Base-by-base conservation (phyloP, 2,797 vertebrate genomes). In the Xiphorhynchus erythropygius region DNA sequence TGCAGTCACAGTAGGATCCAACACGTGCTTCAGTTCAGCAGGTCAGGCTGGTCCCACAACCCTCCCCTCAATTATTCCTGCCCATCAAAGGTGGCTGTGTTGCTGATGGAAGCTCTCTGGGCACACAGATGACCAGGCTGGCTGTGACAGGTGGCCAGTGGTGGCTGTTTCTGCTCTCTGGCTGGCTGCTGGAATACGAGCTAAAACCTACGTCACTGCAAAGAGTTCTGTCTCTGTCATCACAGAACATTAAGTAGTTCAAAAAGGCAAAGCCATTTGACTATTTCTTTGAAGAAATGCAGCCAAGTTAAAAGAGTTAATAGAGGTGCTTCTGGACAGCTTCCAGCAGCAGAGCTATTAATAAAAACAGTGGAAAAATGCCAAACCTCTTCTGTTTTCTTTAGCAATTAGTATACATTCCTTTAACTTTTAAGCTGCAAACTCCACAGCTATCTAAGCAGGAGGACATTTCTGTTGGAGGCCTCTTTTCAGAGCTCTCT, bases 291-390 rank as follows among this genome's bases (percentile, higher is more conserved):
- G 89, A 82, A 87, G 82, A 92, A 63, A 79, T 18, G 50, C 65
- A 89, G 76, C 44, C 84, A 65, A 88, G 92, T 79, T 94, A 89
- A 87, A 86, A 76, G 92, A 95, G 81, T 89, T 96, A 93, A 94
- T 57, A 90, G 93, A 84, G 91, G 95, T 93, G 78, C 87, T 91
- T 86, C 87, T 94, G 94, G 92, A 60, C 41, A 82, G 37, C 33
- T 86, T 93, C 96, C 96, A 94, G 87, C 46, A 70, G 74, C 85
- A 60, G 49, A 90, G 89, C 63, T 94, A 94, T 93, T 95, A 96
- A 94, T 88, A 86, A 89, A 94, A 95, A 95, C 92, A 94, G 88
- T 81, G 81, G 90, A n/a, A 84, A 87, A 64, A 74, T 69, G 74
- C 95, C 96, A 96, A 89, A 87, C 47, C 47, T 76, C 35, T 52